A percentile compares a stretch with the other conserved stretches of the same genome.
These are phyloP conservation scores for Oryctolagus cuniculus DNA, from an alignment of 2,113 vertebrate genomes.

Conservation along the genomic window mOryCun1.1 NC_091436.1:123555001-123555500, in stretches of 20 bases:
- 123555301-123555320: background rate
- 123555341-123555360: background rate
- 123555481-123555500: constrained; percentile 16
- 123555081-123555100: background rate
- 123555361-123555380: background rate
- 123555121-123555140: background rate
- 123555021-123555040: background rate
- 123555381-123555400: background rate
- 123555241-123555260: background rate
- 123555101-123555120: background rate
- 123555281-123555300: background rate
- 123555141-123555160: background rate
- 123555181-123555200: background rate
- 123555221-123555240: background rate
- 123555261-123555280: background rate
- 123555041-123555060: background rate
- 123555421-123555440: background rate
- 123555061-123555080: background rate
- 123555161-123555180: constrained; percentile 19
- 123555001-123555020: background rate
- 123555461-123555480: constrained; percentile 12
- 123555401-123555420: background rate
- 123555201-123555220: background rate
- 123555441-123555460: background rate
- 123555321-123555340: background rate